phyloP scores from a whole-genome alignment of 2,888 invertebrate genomes.

The Ophion slaviceki region DNA sequence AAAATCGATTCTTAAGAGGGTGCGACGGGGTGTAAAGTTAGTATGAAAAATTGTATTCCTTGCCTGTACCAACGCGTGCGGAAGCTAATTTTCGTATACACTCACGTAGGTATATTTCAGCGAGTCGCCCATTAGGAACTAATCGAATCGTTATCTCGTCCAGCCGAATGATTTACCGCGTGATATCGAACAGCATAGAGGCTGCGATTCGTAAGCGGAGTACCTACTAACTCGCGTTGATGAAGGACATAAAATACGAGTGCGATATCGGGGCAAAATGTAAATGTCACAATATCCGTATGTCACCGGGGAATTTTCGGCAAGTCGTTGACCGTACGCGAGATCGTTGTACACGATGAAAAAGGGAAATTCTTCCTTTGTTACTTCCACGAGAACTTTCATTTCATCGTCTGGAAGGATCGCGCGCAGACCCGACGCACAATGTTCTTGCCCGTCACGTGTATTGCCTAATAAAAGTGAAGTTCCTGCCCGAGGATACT shows the following conservation, averaged over 20 bases:
- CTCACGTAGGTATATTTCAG: too few species aligned
- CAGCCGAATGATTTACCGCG: neutral
- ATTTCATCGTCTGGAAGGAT: neutral
- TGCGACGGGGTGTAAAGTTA: too few species aligned
- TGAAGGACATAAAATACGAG: too few species aligned
- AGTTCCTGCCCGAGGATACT: neutral
- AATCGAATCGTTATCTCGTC: neutral
- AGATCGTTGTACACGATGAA: neutral
- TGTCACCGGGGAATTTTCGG: too few species aligned
- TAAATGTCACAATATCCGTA: too few species aligned
- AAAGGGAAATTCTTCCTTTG: neutral
- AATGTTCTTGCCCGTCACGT: constrained; percentile 13
- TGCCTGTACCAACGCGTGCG: too few species aligned
- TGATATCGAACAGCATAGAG: neutral
- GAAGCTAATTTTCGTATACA: too few species aligned
- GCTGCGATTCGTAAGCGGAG: too few species aligned
- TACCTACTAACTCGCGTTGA: too few species aligned
- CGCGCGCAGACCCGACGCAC: neutral
- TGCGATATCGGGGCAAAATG: too few species aligned
- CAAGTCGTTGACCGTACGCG: neutral
- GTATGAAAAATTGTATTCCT: too few species aligned
- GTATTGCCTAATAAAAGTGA: neutral
- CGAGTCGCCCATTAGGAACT: neutral
- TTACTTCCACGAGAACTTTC: neutral
- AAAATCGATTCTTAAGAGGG: too few species aligned